Conservation (phyloP, 2,888 invertebrate species). For the Thumatha senex region DNA sequence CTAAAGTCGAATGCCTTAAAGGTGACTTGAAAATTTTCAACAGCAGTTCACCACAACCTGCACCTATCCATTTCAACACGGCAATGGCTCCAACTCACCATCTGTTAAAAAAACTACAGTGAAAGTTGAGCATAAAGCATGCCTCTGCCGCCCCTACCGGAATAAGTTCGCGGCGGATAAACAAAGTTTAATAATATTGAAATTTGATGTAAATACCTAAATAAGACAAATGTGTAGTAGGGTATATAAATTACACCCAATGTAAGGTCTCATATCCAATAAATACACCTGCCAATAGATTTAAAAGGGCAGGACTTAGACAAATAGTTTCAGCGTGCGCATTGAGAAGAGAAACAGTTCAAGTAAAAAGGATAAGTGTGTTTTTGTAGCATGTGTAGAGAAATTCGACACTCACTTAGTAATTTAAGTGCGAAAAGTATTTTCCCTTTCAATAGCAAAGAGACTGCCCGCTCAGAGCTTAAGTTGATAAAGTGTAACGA, state of each 20-base stretch:
- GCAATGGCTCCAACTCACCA: no score
- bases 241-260: constrained; percentile 30
- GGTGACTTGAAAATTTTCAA: no score
- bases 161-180: no score
- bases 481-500: constrained; percentile 49
- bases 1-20: no score
- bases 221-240: no score
- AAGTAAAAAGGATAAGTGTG: constrained; percentile 77
- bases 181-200: no score
- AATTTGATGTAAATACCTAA: no score
- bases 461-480: constrained; percentile 71
- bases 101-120: no score
- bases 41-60: no score
- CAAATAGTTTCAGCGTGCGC: constrained; percentile 65
- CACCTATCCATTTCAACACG: no score
- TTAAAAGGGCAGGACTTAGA: constrained; percentile 59
- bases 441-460: constrained; percentile 79
- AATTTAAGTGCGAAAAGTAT: constrained; percentile 80
- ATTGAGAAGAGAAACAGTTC: constrained; percentile 71
- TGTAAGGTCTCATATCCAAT: constrained; percentile 34
- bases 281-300: constrained; percentile 48
- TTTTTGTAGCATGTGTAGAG: constrained; percentile 75
- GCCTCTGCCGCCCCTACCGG: no score
- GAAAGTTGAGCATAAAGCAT: no score
- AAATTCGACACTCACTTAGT: constrained; percentile 76